Percentiles rank a stretch among this genome's conserved stretches.
phyloP scores from a whole-genome alignment of 2,797 vertebrate genomes.

The Characodon lateralis region DNA sequence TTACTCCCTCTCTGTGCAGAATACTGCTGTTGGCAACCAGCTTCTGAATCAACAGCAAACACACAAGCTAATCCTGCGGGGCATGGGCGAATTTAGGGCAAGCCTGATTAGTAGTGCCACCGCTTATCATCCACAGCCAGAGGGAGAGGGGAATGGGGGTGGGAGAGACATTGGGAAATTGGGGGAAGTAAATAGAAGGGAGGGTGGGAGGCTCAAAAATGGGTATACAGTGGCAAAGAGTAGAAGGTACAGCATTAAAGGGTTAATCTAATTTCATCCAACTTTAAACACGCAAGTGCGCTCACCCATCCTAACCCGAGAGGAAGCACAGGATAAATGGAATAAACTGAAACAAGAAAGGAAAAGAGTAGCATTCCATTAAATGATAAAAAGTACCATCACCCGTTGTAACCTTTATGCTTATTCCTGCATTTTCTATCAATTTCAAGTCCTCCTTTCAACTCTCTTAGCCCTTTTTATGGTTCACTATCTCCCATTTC shows the following conservation, averaged over 20 bases:
- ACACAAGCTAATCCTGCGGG: slow-evolving; percentile 76
- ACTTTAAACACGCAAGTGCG: slow-evolving; percentile 13
- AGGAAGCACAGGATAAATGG: slow-evolving; percentile 1
- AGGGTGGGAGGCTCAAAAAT: slow-evolving; percentile 41
- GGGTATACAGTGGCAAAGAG: slow-evolving; percentile 21
- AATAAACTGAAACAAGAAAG: slow-evolving; percentile 7
- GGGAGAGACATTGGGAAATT: slow-evolving; percentile 30
- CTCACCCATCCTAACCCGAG: neutral
- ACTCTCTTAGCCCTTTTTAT: slow-evolving; percentile 15
- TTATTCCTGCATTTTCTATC: slow-evolving; percentile 5
- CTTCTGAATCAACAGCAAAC: slow-evolving; percentile 49
- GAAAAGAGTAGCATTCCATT: slow-evolving; percentile 11
- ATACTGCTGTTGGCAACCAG: slow-evolving; percentile 36
- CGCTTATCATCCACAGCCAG: slow-evolving; percentile 78
- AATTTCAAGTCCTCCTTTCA: neutral
- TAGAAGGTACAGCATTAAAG: slow-evolving; percentile 13
- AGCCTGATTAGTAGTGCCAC: slow-evolving; percentile 82
- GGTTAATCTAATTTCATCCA: slow-evolving; percentile 10
- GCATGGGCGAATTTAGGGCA: slow-evolving; percentile 83
- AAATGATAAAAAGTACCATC: slow-evolving; percentile 22
- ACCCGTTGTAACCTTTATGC: slow-evolving; percentile 21
- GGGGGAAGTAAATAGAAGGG: slow-evolving; percentile 13
- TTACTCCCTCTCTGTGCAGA: slow-evolving; percentile 36
- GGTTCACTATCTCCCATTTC: slow-evolving; percentile 10
- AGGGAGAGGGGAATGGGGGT: slow-evolving; percentile 33